These are phyloP conservation scores for Sebastes trivittatus DNA, from an alignment of 2,797 vertebrate genomes.

Conservation along the genomic window DNA sequence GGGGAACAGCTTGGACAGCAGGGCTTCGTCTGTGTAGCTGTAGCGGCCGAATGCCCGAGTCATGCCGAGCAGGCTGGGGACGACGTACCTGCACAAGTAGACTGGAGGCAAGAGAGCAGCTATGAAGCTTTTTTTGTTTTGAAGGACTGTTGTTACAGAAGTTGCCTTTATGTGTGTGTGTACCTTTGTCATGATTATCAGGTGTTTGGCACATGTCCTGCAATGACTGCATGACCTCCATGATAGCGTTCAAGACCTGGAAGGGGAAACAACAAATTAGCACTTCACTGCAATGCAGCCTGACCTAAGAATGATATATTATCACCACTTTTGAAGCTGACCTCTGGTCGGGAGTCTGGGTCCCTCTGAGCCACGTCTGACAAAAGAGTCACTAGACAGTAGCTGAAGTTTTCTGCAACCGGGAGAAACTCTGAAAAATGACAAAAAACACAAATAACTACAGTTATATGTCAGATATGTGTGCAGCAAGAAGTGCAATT, in stretches of 20 bases:
- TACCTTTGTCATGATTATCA: conserved; percentile 94
- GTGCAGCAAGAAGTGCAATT: not conserved
- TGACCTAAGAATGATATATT: not conserved
- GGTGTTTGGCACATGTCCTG: conserved; percentile 92
- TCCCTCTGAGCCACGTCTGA: conserved; percentile 93
- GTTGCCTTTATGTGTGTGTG: not conserved
- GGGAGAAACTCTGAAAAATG: conserved; percentile 87
- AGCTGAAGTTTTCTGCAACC: conserved; percentile 95
- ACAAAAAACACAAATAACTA: not conserved
- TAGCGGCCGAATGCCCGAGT: conserved; percentile 94
- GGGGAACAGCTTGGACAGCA: conserved; percentile 94
- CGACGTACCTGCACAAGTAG: conserved; percentile 91
- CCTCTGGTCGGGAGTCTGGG: conserved; percentile 86
- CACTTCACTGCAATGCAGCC: not conserved
- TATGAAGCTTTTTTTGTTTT: not conserved
- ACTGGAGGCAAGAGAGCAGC: conserved; percentile 76
- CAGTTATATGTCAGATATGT: not conserved
- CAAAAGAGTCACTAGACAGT: conserved; percentile 93
- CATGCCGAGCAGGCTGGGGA: conserved; percentile 92
- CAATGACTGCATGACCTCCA: conserved; percentile 90
- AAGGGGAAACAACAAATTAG: conserved; percentile 20
- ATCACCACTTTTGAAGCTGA: conserved; percentile 51
- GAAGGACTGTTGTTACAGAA: not conserved
- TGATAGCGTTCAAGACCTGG: conserved; percentile 90
- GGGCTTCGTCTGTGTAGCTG: conserved; percentile 90